Evolutionary conservation across 2,888 invertebrate genomes (phyloP).

Genomic region (Callosobruchus maculatus): DNA sequence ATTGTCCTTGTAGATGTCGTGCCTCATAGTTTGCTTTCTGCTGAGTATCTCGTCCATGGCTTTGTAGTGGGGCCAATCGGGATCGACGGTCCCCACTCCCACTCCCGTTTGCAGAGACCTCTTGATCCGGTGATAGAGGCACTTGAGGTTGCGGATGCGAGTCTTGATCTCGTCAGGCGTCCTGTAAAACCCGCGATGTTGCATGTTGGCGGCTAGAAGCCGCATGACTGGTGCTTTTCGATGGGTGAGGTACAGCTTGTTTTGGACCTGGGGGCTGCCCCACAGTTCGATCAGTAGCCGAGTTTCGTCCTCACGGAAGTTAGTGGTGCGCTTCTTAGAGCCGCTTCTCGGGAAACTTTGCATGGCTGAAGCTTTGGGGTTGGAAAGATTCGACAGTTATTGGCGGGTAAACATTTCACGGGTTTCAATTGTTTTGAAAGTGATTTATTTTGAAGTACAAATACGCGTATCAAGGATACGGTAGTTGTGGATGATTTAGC

Average conservation of each 20-base stretch:
- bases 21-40: slow-evolving; percentile 40
- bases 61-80: slow-evolving; percentile 58
- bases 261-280: slow-evolving; percentile 58
- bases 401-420: background rate
- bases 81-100: slow-evolving; percentile 50
- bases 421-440: background rate
- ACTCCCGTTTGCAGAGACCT: slow-evolving; percentile 53
- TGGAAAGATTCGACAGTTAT: background rate
- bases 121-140: slow-evolving; percentile 58
- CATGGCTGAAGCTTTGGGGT: background rate
- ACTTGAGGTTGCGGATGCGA: slow-evolving; percentile 57
- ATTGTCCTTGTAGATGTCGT: slow-evolving; percentile 39
- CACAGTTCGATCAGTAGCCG: slow-evolving; percentile 57
- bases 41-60: slow-evolving; percentile 58
- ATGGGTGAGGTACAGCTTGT: slow-evolving; percentile 57
- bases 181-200: slow-evolving; percentile 57
- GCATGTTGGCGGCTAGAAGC: slow-evolving; percentile 56
- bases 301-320: slow-evolving; percentile 60
- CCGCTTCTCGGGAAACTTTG: background rate
- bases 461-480: background rate
- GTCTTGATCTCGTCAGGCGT: slow-evolving; percentile 60
- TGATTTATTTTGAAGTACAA: background rate
- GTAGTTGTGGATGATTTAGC: background rate
- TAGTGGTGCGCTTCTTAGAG: slow-evolving; percentile 53
- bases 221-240: slow-evolving; percentile 59